Evolutionary conservation across 2,113 vertebrate species (phyloP), one percentile per base, ranked within the genome.

Genomic region (Himantopus leucocephalus): DNA sequence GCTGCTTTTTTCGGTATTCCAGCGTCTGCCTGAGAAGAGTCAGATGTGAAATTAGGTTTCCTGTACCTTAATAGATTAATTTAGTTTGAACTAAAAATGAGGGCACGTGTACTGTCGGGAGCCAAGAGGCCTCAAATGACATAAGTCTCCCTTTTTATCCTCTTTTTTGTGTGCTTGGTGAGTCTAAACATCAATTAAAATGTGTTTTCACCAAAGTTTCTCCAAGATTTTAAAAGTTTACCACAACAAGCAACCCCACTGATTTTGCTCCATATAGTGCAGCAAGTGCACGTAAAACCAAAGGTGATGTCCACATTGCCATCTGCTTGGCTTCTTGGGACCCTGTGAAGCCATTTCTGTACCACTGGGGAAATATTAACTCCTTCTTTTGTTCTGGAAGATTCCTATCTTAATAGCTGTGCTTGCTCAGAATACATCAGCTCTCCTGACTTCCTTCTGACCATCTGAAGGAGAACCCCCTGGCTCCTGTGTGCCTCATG

Each of bases 31-130:
- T 6, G 29, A 88, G 85, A 95, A 86, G 87, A 96, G 68, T 85
- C 66, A 70, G 87, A 95, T 83, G 39, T 90, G 91, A 94, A 96
- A 94, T 95, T 97, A 94, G 94, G 91, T 96, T 98, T 97, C 90
- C 95, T 94, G 88, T 84, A 71, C 93, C 92, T 96, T 96, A 95
- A 91, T 90, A 94, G 88, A 94, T 92, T 95, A 74, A 97, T 94
- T 95, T 95, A 94, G 64, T 80, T 85, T 80, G 67, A 95, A 94
- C 60, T 85, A 71, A 93, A 96, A 96, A 96, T 59, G 91, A 95
- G 93, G 81, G 48, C 96, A 95, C 1, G 9, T 43, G 68, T 81
- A 79, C 87, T 95, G 91, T 73, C 3, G 11, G 85, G 92, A 96
- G 87, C 63, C 85, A 91, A 94, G 83, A 88, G 20, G 74, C 55